phyloP scores from a whole-genome alignment of 1,140 invertebrate genomes.

The Heliconius eleuchia region DNA sequence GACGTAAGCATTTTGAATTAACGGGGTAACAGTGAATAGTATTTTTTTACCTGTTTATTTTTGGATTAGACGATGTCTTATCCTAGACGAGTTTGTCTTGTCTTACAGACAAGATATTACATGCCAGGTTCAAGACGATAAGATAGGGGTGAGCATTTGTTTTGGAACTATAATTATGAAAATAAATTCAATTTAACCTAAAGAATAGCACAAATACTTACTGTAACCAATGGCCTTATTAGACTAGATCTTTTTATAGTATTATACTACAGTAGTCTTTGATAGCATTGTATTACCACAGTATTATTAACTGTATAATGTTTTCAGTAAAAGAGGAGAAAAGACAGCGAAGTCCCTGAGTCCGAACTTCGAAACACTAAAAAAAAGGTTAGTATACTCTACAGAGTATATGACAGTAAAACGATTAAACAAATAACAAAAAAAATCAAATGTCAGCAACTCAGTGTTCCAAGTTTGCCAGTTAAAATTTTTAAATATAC shows the following conservation, averaged over 20 bases:
- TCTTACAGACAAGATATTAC: too few relatives aligned
- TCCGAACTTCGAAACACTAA: background rate
- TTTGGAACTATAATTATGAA: background rate
- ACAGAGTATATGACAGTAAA: background rate
- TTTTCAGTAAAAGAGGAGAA: background rate
- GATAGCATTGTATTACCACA: background rate
- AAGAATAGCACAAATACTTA: background rate
- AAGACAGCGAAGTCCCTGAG: background rate
- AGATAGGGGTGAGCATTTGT: too few relatives aligned
- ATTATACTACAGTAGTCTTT: background rate
- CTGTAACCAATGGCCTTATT: background rate
- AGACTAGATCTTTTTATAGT: background rate
- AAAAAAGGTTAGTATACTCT: background rate
- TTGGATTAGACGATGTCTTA: too few relatives aligned
- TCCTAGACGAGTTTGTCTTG: too few relatives aligned
- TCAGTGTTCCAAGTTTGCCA: background rate
- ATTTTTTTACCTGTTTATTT: too few relatives aligned
- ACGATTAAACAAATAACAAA: background rate
- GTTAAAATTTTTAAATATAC: background rate
- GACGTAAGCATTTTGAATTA: too few relatives aligned
- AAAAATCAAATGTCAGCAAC: background rate
- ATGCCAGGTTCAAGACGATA: too few relatives aligned
- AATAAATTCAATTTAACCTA: slow-evolving; percentile 34
- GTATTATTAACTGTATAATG: background rate
- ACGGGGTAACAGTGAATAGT: too few relatives aligned